Conservation (phyloP, 2,797 vertebrate genomes). For the Falco peregrinus region DNA sequence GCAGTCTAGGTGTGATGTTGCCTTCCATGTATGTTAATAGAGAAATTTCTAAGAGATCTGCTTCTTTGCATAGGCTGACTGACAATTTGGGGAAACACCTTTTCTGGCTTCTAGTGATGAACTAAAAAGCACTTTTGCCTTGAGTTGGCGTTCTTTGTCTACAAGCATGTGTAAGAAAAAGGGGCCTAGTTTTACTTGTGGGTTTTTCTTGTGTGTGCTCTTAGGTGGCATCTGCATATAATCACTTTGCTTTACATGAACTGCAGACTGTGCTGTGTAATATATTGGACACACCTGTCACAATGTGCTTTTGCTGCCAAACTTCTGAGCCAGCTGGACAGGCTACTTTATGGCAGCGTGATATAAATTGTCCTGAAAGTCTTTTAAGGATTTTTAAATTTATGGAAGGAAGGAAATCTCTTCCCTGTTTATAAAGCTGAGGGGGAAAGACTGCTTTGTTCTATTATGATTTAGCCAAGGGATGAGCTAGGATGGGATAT, state of each 20-base stretch:
- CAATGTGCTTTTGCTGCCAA: background rate
- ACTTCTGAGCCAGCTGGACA: background rate
- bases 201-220: background rate
- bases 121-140: background rate
- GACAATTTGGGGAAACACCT: background rate
- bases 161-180: background rate
- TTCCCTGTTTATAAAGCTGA: background rate
- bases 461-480: background rate
- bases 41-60: background rate
- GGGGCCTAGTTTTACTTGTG: background rate
- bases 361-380: background rate
- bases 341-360: background rate
- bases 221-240: background rate
- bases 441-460: background rate
- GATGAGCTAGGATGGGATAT: background rate
- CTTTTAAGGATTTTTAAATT: background rate
- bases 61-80: background rate
- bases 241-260: background rate
- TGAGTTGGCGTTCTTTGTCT: background rate
- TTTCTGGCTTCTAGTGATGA: background rate
- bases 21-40: background rate
- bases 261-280: background rate
- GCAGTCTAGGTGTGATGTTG: background rate
- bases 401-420: background rate
- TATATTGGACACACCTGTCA: background rate